phyloP scores from a whole-genome alignment of 2,888 invertebrate species.

The Dryomyza anilis region DNA sequence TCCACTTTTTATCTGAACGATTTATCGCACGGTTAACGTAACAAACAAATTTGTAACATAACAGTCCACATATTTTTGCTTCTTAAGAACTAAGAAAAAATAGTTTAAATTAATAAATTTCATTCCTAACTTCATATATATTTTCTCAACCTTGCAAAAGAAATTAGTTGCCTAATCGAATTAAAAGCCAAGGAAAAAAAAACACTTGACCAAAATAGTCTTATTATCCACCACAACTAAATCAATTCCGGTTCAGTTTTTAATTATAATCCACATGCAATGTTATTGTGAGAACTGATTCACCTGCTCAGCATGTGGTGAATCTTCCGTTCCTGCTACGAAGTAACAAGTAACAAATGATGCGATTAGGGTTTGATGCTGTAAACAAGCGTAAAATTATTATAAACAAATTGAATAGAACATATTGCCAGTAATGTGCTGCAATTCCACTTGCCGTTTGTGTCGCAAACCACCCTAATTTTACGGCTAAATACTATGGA shows the following conservation, averaged over 20 bases:
- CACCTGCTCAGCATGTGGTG: conserved; percentile 19
- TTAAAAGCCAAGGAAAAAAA: too few relatives aligned
- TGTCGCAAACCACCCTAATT: background rate
- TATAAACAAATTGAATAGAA: conserved; percentile 32
- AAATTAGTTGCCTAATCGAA: too few relatives aligned
- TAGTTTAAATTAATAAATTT: too few relatives aligned
- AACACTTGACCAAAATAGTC: too few relatives aligned
- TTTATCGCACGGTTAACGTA: too few relatives aligned
- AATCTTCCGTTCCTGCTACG: conserved; percentile 1
- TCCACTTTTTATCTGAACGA: too few relatives aligned
- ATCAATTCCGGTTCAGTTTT: background rate
- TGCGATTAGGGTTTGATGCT: background rate
- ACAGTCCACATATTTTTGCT: too few relatives aligned
- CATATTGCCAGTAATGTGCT: conserved; percentile 25
- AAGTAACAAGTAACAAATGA: conserved; percentile 24
- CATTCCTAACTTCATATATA: too few relatives aligned
- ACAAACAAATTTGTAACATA: too few relatives aligned
- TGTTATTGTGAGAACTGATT: conserved; percentile 23
- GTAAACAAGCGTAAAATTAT: conserved; percentile 33
- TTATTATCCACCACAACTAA: background rate
- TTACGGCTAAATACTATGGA: conserved; percentile 24
- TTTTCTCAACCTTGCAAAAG: too few relatives aligned
- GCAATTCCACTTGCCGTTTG: background rate
- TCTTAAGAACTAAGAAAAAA: too few relatives aligned
- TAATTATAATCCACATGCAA: background rate